phyloP scores from a whole-genome alignment of 2,113 vertebrate genomes.

The Emydocephalus ijimae region DNA sequence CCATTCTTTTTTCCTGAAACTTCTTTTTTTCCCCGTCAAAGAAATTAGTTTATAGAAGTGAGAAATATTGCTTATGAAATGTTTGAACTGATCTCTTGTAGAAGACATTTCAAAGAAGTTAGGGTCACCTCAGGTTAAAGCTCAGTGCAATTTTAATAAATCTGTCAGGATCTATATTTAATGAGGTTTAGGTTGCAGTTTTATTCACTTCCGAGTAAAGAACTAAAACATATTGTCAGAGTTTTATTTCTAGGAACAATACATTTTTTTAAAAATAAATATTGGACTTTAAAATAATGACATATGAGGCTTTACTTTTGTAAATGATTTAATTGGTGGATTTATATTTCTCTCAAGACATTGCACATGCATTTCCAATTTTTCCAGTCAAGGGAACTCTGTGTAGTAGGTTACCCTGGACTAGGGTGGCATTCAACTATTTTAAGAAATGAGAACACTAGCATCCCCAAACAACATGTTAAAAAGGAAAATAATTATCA shows the following conservation, averaged over 20 bases:
- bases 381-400: background rate
- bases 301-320: background rate
- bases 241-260: background rate
- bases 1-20: background rate
- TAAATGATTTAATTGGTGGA: background rate
- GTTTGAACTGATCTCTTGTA: background rate
- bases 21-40: background rate
- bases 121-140: background rate
- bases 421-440: background rate
- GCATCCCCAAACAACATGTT: background rate
- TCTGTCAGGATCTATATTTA: background rate
- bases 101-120: background rate
- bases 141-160: background rate
- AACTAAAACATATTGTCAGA: background rate
- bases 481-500: background rate
- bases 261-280: background rate
- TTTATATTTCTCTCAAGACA: background rate
- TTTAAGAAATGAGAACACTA: background rate
- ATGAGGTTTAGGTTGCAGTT: background rate
- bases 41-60: background rate
- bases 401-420: background rate
- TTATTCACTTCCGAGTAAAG: background rate
- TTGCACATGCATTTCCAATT: background rate
- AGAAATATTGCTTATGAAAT: background rate
- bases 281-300: background rate